A percentile compares a stretch with the other conserved stretches of the same genome.
phyloP scores from a whole-genome alignment of 2,113 vertebrate species.

The Strix aluco region DNA sequence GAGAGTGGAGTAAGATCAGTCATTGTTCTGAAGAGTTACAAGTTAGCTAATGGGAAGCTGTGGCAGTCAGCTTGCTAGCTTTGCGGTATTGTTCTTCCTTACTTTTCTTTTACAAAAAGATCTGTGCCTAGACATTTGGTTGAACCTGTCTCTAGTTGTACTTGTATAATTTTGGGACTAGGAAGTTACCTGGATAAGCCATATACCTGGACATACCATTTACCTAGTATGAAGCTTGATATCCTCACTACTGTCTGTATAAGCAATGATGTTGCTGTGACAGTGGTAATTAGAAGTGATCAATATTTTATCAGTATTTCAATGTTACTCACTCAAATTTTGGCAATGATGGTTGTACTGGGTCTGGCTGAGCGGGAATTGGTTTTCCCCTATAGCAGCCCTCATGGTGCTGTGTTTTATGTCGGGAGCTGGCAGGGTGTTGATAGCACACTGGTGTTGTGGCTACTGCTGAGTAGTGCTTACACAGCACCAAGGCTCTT shows the following conservation, averaged over 20 bases:
- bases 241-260: neutral
- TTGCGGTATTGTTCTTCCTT: neutral
- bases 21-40: neutral
- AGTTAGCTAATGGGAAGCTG: neutral
- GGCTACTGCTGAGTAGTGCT: too few species aligned
- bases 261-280: neutral
- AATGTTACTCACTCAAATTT: neutral
- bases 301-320: neutral
- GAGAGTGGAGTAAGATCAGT: neutral
- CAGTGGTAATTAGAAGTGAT: neutral
- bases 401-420: too few species aligned
- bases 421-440: too few species aligned
- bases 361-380: too few species aligned
- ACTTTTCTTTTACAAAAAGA: neutral
- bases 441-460: too few species aligned
- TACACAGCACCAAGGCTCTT: too few species aligned
- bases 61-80: neutral
- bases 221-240: neutral
- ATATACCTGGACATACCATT: too few species aligned
- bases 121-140: neutral
- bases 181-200: neutral
- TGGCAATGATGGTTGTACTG: neutral
- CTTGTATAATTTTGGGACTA: neutral
- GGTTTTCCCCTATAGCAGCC: too few species aligned
- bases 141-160: neutral